Evolutionary conservation across 2,888 invertebrate species (phyloP).

Genomic region (Bedellia somnulentella): DNA sequence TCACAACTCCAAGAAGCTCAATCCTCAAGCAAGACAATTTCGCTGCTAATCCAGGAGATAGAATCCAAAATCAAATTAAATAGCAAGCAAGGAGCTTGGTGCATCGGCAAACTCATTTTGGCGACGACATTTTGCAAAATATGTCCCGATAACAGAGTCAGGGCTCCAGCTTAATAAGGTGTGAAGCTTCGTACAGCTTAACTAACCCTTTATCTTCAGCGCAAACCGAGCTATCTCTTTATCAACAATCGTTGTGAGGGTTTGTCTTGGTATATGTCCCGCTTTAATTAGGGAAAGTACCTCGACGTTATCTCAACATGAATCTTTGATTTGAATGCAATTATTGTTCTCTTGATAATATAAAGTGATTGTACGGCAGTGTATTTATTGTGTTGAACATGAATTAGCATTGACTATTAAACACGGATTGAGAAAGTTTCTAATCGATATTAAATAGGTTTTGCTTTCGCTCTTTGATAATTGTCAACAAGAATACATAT

Average conservation of each 20-base stretch:
- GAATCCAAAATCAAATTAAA: too few species aligned
- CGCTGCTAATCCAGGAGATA: too few species aligned
- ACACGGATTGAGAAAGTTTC: too few species aligned
- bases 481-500: too few species aligned
- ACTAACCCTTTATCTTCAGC: constrained; percentile 30
- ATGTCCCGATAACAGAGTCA: constrained; percentile 15
- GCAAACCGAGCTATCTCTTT: constrained; percentile 19
- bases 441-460: too few species aligned
- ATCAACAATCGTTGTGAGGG: constrained; percentile 48
- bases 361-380: constrained; percentile 15
- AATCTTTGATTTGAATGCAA: constrained; percentile 58
- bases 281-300: constrained; percentile 57
- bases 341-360: constrained; percentile 52
- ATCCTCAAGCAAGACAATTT: too few species aligned
- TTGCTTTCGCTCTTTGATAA: too few species aligned
- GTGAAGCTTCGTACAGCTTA: constrained; percentile 32
- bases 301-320: constrained; percentile 31
- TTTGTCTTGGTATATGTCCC: constrained; percentile 50
- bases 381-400: too few species aligned
- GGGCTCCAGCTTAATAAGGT: constrained; percentile 30
- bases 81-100: too few species aligned
- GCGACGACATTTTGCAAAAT: constrained; percentile 10
- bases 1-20: too few species aligned
- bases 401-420: too few species aligned
- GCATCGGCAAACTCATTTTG: constrained; percentile 8